A percentile compares a stretch with the other conserved stretches of the same genome.
Evolutionary conservation across 2,888 invertebrate species (phyloP).

Genomic region (Luperina nickerlii): DNA sequence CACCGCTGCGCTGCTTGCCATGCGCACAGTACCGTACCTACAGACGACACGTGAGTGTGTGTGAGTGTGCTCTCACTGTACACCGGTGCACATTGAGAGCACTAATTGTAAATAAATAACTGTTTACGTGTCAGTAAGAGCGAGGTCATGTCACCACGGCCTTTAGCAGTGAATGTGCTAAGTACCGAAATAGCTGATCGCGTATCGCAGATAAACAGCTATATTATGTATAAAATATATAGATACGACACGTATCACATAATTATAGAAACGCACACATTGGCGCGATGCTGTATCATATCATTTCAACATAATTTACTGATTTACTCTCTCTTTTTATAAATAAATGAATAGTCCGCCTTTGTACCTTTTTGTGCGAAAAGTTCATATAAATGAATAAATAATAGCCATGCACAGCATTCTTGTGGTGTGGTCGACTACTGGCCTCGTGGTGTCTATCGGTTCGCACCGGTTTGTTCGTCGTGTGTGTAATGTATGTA

Average conservation of each 20-base stretch:
- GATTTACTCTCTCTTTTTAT: constrained; percentile 29
- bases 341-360: not conserved
- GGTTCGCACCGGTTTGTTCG: not conserved
- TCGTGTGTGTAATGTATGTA: not conserved
- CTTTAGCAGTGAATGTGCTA: constrained; percentile 57
- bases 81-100: not conserved
- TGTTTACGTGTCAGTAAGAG: constrained; percentile 16
- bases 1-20: constrained; percentile 26
- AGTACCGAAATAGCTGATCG: constrained; percentile 46
- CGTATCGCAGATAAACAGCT: constrained; percentile 14
- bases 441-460: not conserved
- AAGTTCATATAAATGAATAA: not conserved
- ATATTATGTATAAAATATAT: not conserved
- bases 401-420: not conserved
- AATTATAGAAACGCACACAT: constrained; percentile 35
- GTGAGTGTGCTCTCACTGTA: not conserved
- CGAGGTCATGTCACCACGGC: constrained; percentile 33
- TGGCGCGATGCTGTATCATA: not conserved
- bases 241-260: not conserved
- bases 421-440: not conserved
- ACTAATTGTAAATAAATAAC: constrained; percentile 20
- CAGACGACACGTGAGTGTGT: not conserved
- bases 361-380: too few species aligned
- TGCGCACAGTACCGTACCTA: not conserved
- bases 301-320: constrained; percentile 10